phyloP scores from a whole-genome alignment of 2,888 invertebrate species.

The Tricholauxania praeusta region DNA sequence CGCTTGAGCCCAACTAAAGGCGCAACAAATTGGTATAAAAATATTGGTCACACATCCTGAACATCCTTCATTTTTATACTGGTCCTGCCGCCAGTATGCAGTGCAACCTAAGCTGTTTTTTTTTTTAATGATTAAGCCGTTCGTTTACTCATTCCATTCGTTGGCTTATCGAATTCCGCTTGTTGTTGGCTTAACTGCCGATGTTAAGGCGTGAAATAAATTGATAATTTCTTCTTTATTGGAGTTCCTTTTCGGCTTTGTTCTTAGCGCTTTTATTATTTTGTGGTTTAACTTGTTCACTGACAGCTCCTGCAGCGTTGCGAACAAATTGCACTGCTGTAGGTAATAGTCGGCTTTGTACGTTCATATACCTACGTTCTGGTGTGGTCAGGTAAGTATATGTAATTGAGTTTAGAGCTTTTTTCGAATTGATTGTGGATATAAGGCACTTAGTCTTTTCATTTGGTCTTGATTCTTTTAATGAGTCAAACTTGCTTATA shows the following conservation, averaged over 20 bases:
- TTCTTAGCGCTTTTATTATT: constrained; percentile 4
- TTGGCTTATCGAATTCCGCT: constrained; percentile 7
- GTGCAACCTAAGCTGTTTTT: no score
- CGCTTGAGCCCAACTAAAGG: no score
- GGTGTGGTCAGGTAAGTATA: no score
- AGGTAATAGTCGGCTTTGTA: constrained; percentile 53
- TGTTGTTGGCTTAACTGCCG: constrained; percentile 1
- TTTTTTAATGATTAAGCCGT: constrained; percentile 57
- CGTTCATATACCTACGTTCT: constrained; percentile 43
- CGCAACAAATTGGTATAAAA: no score
- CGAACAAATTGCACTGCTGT: background rate
- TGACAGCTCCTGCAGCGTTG: constrained; percentile 19
- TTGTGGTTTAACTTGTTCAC: constrained; percentile 7
- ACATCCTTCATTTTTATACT: background rate
- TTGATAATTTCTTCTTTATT: constrained; percentile 62
- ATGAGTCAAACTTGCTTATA: no score
- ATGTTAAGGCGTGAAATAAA: constrained; percentile 60
- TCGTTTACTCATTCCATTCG: constrained; percentile 32
- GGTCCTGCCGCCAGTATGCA: background rate
- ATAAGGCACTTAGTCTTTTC: no score
- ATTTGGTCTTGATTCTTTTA: no score
- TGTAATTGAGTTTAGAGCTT: no score
- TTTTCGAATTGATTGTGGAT: no score
- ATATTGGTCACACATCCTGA: no score
- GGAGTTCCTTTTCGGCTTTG: constrained; percentile 47